phyloP scores from a whole-genome alignment of 2,113 vertebrate species.

The Apaloderma vittatum region DNA sequence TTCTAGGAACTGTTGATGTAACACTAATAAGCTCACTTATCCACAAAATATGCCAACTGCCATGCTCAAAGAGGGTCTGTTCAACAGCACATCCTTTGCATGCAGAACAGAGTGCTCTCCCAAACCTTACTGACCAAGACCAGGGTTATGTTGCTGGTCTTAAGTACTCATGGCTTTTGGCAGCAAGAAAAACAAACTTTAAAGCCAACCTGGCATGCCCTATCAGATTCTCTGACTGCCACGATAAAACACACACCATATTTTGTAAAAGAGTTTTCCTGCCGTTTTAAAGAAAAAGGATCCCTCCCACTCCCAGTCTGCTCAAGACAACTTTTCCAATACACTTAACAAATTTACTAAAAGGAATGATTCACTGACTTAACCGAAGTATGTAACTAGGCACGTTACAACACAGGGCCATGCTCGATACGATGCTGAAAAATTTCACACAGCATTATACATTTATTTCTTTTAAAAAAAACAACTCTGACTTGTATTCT shows the following conservation, averaged over 20 bases:
- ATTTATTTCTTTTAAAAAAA: background rate
- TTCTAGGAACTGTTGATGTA: background rate
- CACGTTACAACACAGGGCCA: background rate
- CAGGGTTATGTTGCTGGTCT: accelerated
- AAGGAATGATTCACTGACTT: background rate
- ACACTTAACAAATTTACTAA: background rate
- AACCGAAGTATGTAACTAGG: background rate
- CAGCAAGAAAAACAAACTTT: background rate
- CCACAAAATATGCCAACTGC: background rate
- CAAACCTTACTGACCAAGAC: background rate
- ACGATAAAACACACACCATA: background rate
- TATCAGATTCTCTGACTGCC: background rate
- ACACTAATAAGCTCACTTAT: background rate
- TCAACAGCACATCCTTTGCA: background rate
- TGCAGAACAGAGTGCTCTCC: background rate
- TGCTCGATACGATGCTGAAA: background rate
- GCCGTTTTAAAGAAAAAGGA: background rate
- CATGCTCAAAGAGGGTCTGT: background rate
- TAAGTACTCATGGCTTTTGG: accelerated
- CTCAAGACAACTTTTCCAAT: background rate
- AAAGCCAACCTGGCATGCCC: background rate
- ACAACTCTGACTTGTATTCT: background rate
- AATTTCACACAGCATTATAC: background rate
- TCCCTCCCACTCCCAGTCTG: background rate
- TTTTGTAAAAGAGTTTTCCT: background rate